These are phyloP conservation scores for Nephila pilipes DNA, from an alignment of 1,140 invertebrate species.

Conservation along the genomic window DNA sequence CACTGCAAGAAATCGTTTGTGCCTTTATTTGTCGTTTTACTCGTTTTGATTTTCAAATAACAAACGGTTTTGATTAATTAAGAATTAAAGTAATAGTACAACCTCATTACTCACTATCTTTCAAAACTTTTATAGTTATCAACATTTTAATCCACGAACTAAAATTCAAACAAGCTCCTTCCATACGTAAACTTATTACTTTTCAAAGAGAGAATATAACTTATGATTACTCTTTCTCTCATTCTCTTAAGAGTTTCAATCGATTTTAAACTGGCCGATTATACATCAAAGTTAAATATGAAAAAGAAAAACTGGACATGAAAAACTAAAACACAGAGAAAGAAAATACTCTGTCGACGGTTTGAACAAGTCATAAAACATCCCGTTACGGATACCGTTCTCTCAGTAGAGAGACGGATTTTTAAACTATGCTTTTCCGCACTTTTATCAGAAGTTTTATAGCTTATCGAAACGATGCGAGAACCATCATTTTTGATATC, in stretches of 20 bases:
- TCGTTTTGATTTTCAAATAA: too few species aligned
- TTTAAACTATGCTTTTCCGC: conserved; percentile 32
- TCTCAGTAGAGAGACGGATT: background rate
- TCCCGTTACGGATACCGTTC: background rate
- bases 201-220: background rate
- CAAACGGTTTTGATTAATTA: too few species aligned
- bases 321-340: conserved; percentile 1
- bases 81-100: too few species aligned
- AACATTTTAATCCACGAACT: too few species aligned
- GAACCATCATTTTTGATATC: conserved; percentile 32
- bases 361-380: conserved; percentile 29
- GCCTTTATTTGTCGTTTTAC: too few species aligned
- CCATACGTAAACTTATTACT: too few species aligned
- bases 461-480: background rate
- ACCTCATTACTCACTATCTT: too few species aligned
- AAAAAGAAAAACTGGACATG: background rate
- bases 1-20: too few species aligned
- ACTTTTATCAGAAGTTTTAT: conserved; percentile 35
- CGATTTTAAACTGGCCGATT: conserved; percentile 17
- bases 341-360: conserved; percentile 1
- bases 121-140: too few species aligned
- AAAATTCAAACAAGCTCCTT: too few species aligned
- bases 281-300: background rate
- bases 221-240: background rate
- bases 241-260: background rate